Conservation (phyloP, 2,113 vertebrate species). For the Leuciscus idus region DNA sequence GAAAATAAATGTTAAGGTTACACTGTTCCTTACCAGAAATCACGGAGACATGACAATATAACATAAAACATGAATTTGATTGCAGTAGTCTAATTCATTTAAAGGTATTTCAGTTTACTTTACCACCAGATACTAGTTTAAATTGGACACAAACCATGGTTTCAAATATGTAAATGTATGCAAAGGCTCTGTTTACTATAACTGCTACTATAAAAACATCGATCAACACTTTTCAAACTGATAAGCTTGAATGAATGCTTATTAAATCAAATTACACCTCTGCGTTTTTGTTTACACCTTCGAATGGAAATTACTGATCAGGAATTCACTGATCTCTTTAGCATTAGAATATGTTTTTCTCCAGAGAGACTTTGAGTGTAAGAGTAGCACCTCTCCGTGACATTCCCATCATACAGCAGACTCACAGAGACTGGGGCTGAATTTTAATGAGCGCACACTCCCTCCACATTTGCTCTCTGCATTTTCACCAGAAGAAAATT, state of each 20-base stretch:
- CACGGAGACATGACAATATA: background rate
- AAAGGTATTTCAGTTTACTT: background rate
- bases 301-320: background rate
- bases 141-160: background rate
- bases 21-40: background rate
- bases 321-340: background rate
- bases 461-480: background rate
- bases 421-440: background rate
- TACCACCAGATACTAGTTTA: background rate
- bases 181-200: background rate
- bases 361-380: background rate
- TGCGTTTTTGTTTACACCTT: background rate
- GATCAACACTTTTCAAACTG: background rate
- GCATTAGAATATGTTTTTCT: constrained; percentile 15
- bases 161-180: background rate
- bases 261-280: background rate
- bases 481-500: background rate
- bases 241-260: constrained; percentile 2
- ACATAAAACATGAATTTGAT: background rate
- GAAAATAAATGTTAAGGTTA: background rate
- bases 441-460: constrained; percentile 7
- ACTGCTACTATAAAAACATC: background rate
- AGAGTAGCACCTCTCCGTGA: background rate
- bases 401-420: constrained; percentile 29
- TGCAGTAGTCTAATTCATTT: background rate